These are phyloP conservation scores for Pectinophora gossypiella DNA, from an alignment of 1,140 invertebrate genomes.

Conservation along the genomic window DNA sequence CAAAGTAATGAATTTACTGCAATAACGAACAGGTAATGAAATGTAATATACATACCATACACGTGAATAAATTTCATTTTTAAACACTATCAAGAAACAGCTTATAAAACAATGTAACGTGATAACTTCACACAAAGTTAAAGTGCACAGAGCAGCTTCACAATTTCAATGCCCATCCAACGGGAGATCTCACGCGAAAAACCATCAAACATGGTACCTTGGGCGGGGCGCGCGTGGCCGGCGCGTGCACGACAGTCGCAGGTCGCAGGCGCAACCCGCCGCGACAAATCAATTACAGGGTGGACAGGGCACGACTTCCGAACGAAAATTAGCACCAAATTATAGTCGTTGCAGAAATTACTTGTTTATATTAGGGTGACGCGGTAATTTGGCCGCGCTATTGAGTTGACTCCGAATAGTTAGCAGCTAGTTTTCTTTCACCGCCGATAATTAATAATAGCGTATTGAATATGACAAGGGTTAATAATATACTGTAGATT, in stretches of 20 bases:
- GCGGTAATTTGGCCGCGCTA: neutral
- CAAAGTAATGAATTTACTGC: no score
- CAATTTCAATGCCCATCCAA: no score
- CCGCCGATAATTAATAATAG: no score
- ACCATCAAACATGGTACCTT: conserved; percentile 24
- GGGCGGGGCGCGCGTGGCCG: conserved; percentile 34
- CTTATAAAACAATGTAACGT: neutral
- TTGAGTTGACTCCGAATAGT: neutral
- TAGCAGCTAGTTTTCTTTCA: no score
- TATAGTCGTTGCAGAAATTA: conserved; percentile 53
- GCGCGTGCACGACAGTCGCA: conserved; percentile 29
- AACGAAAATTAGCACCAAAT: conserved; percentile 62
- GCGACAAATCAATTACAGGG: conserved; percentile 69
- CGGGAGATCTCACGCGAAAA: conserved; percentile 36
- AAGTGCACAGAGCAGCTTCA: conserved; percentile 9
- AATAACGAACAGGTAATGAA: no score
- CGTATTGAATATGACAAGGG: no score
- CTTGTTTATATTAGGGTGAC: conserved; percentile 52
- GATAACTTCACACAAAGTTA: conserved; percentile 12
- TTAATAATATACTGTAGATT: no score
- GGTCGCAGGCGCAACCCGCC: conserved; percentile 22
- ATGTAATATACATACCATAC: no score
- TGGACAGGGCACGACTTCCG: conserved; percentile 49
- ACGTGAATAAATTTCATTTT: no score
- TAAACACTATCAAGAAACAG: no score